Evolutionary conservation across 2,888 invertebrate genomes (phyloP).

Genomic region (Macrosiphum euphorbiae): DNA sequence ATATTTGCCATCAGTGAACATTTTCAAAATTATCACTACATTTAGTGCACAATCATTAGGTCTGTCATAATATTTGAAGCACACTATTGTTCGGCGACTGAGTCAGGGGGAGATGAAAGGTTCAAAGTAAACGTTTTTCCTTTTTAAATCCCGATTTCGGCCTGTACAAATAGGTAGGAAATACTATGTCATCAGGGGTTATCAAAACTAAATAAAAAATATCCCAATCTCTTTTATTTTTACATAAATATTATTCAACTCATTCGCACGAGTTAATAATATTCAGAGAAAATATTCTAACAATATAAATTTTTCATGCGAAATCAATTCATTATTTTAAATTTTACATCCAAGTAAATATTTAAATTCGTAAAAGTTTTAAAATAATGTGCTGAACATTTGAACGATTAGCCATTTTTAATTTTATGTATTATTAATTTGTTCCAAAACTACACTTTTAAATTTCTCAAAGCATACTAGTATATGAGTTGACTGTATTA

Average conservation of each 20-base stretch:
- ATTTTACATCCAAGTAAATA: background rate
- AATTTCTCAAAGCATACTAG: background rate
- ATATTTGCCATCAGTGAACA: too few species aligned
- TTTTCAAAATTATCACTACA: too few species aligned
- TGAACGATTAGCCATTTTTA: too few species aligned
- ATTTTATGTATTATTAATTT: background rate
- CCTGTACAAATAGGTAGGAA: background rate
- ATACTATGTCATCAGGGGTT: background rate
- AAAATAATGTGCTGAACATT: too few species aligned
- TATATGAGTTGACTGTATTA: background rate
- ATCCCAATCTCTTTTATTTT: background rate
- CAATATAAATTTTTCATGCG: background rate
- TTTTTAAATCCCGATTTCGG: too few species aligned
- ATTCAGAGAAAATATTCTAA: background rate
- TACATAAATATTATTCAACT: background rate
- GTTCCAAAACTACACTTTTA: background rate
- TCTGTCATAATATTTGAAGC: too few species aligned
- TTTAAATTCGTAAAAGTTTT: too few species aligned
- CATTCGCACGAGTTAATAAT: background rate
- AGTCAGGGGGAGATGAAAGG: too few species aligned
- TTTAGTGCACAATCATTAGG: too few species aligned
- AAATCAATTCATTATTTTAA: background rate
- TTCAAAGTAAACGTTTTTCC: too few species aligned
- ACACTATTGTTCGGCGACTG: too few species aligned
- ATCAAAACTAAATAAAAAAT: background rate